phyloP scores from a whole-genome alignment of 2,113 vertebrate genomes.

The Smithornis capensis region DNA sequence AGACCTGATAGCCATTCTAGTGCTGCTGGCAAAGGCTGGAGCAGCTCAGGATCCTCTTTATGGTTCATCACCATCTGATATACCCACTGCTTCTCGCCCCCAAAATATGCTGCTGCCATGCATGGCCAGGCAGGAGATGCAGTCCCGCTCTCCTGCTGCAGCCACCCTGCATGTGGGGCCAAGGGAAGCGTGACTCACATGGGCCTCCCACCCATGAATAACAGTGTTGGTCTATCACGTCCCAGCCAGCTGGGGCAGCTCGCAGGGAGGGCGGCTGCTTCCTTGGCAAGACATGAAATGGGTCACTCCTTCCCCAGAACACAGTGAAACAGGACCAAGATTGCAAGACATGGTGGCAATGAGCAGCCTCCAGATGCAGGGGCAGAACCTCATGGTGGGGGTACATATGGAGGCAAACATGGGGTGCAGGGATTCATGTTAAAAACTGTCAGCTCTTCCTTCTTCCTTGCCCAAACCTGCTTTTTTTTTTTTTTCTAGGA shows the following conservation, averaged over 20 bases:
- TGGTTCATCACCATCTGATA: neutral
- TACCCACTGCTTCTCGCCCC: neutral
- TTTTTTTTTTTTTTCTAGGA: neutral
- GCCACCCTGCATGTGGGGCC: fast-evolving
- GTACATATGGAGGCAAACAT: fast-evolving
- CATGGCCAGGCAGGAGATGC: fast-evolving
- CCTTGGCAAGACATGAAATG: neutral
- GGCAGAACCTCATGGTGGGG: fast-evolving
- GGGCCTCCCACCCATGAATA: conserved; percentile 26
- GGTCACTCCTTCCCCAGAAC: neutral
- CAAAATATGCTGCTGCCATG: fast-evolving
- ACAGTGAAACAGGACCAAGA: fast-evolving
- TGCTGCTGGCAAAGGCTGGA: conserved; percentile 13
- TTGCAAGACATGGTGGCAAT: fast-evolving
- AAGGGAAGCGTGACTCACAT: neutral
- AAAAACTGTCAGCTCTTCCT: neutral
- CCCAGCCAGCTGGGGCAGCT: neutral
- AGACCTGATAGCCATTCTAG: conserved; percentile 21
- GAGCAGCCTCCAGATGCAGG: neutral
- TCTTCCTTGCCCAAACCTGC: neutral
- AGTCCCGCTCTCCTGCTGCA: neutral
- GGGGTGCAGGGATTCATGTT: fast-evolving
- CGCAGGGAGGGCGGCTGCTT: neutral
- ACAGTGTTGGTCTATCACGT: conserved; percentile 11
- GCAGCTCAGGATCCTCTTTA: neutral